Base-by-base conservation (phyloP, 2,888 invertebrate species). In the Itoplectis maculator region DNA sequence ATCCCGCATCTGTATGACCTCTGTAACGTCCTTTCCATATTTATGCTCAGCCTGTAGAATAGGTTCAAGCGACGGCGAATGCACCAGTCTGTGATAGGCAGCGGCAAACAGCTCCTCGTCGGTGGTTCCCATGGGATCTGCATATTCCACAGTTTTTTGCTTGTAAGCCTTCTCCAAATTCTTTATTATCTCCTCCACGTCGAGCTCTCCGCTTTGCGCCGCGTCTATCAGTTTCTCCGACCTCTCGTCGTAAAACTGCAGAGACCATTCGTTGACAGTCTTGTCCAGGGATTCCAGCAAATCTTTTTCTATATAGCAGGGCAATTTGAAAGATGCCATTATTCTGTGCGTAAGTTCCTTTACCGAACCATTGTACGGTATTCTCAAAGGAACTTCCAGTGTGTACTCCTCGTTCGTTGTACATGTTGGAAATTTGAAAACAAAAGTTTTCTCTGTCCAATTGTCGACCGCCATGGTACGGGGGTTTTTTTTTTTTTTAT, bases 41-140 rank as follows among this genome's bases (percentile, higher is more conserved):
- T 96, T 95, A 89, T 97, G 97, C 92, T 99, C 98, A 45, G 97
- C 95, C 89, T 97, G 96, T 20, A 99, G 94, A 90, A 99, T 96
- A 0, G 97, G 97, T 90, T 98, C 97, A 29, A 98, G 93, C 0
- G 97, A 97, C 0, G 97, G 96, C 0, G 98, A 98, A 92, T 97
- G 97, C 1, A 97, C 97, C 66, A 96, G 88, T 89, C 94, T 94
- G 91, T 98, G 97, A 92, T 98, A 98, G 23, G 97, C 97, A 2
- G 96, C 96, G 1, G 97, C 96, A 93, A 98, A 97, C 49, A 97
- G 94, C 93, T 97, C 97, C 90, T 97, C 97, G 92, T 98, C 97
- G 0, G 96, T 96, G 0, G 97, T 96, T 59, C 96, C 95, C 81
- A 96, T 95, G 78, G 96, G 96, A 89, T 97, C 97, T 0, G 97